Percentiles rank a stretch among this genome's conserved stretches.
Conservation (phyloP, 1,140 invertebrate genomes). For the Hyposmocoma kahamanoa region DNA sequence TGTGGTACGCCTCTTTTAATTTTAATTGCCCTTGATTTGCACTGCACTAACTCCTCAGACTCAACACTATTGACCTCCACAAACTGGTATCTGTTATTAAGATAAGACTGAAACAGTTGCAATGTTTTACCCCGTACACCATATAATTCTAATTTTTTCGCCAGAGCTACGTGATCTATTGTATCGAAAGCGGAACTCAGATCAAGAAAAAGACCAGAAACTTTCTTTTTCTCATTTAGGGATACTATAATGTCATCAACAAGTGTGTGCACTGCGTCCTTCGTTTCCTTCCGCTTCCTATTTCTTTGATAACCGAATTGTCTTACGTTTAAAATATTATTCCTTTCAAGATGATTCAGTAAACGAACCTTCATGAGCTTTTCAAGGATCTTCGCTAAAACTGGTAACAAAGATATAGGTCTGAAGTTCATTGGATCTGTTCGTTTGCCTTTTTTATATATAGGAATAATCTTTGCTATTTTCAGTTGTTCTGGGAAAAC, state of each 20-base stretch:
- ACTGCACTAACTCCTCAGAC: background rate
- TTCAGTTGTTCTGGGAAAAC: conserved; percentile 14
- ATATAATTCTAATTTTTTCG: conserved; percentile 10
- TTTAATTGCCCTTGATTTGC: conserved; percentile 1
- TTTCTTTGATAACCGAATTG: conserved; percentile 12
- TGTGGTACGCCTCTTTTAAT: too few species aligned
- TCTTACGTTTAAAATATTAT: conserved; percentile 3
- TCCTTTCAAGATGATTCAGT: background rate
- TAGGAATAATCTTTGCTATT: conserved; percentile 10
- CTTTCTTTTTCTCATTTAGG: conserved; percentile 8
- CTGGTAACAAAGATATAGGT: conserved; percentile 8
- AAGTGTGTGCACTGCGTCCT: conserved; percentile 2
- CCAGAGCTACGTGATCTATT: conserved; percentile 5
- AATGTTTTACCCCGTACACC: conserved; percentile 8
- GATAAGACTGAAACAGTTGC: conserved; percentile 5
- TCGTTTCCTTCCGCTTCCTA: background rate
- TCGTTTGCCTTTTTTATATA: conserved; percentile 11
- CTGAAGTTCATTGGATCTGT: conserved; percentile 9
- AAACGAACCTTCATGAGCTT: conserved; percentile 9
- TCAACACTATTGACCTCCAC: conserved; percentile 7
- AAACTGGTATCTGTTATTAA: conserved; percentile 13
- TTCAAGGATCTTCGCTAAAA: conserved; percentile 15
- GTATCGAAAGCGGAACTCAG: conserved; percentile 13
- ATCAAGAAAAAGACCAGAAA: conserved; percentile 9
- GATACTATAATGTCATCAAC: background rate